phyloP scores from a whole-genome alignment of 2,797 vertebrate species.

The Megalops cyprinoides region DNA sequence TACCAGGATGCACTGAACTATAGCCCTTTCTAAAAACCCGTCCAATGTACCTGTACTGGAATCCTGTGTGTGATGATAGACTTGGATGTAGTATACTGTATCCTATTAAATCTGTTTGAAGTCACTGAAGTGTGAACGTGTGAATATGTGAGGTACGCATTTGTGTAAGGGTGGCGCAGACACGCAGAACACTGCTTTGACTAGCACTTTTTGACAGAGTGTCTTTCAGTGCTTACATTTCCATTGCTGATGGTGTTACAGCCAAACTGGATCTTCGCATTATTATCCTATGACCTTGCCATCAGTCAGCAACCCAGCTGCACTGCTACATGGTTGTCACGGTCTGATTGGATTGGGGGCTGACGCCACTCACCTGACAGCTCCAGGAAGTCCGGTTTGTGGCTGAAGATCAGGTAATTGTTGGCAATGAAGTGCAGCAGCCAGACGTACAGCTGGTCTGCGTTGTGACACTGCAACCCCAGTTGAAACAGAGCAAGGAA shows the following conservation, averaged over 20 bases:
- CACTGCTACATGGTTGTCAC: neutral
- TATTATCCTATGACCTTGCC: too few relatives aligned
- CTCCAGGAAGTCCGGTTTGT: constrained; percentile 95
- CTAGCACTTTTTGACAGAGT: neutral
- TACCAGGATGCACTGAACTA: too few relatives aligned
- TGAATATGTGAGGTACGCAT: neutral
- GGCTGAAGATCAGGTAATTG: constrained; percentile 98
- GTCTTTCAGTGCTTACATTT: neutral
- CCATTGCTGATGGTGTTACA: neutral
- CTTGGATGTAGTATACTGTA: neutral
- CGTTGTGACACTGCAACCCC: constrained; percentile 88
- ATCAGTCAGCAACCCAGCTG: too few relatives aligned
- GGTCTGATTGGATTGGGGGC: neutral
- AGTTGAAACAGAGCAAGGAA: neutral
- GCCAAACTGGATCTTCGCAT: neutral
- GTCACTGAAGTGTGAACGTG: neutral
- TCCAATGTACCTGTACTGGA: constrained; percentile 12
- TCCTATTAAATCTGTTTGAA: neutral
- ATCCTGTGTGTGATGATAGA: neutral
- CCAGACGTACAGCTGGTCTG: constrained; percentile 93
- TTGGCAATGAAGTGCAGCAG: constrained; percentile 97
- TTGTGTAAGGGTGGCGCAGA: neutral
- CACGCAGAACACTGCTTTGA: neutral
- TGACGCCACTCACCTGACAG: constrained; percentile 87
- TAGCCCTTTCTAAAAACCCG: constrained; percentile 14